Percentiles rank a stretch among this genome's conserved stretches.
Evolutionary conservation across 1,140 invertebrate genomes (phyloP).

Genomic region (Cryptotermes secundus): DNA sequence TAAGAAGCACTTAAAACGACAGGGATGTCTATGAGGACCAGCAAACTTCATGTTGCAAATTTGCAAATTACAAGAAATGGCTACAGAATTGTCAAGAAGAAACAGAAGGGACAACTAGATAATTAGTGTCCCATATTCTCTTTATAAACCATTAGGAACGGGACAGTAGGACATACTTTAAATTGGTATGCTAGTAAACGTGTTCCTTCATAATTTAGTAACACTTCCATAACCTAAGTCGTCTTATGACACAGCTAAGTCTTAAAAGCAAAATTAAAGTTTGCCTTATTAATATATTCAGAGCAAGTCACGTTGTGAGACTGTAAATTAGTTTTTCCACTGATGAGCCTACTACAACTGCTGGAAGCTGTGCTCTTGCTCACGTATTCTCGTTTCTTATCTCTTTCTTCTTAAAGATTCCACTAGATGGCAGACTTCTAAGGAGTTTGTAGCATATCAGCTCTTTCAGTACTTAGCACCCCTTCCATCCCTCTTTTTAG

Average conservation of each 20-base stretch:
- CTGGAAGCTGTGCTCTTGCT: neutral
- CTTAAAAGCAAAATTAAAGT: neutral
- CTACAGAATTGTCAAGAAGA: no score
- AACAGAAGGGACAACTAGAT: no score
- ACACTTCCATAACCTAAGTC: neutral
- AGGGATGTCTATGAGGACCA: no score
- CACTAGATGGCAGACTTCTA: neutral
- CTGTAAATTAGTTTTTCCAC: constrained; percentile 6
- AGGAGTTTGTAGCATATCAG: constrained; percentile 14
- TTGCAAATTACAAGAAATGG: no score
- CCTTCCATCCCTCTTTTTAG: neutral
- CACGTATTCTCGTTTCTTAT: neutral
- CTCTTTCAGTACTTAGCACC: neutral
- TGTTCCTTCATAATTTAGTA: neutral
- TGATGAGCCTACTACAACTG: neutral
- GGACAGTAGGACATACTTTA: neutral
- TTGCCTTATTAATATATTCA: neutral
- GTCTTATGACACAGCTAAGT: neutral
- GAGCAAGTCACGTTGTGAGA: neutral
- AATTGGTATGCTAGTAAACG: neutral
- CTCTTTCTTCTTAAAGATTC: neutral
- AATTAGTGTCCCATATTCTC: no score
- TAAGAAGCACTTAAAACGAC: no score
- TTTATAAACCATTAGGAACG: neutral
- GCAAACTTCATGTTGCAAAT: no score